These are phyloP conservation scores for Masnerella sp. DNA, from an alignment of 2,888 invertebrate genomes.

Conservation along the genomic window DNA sequence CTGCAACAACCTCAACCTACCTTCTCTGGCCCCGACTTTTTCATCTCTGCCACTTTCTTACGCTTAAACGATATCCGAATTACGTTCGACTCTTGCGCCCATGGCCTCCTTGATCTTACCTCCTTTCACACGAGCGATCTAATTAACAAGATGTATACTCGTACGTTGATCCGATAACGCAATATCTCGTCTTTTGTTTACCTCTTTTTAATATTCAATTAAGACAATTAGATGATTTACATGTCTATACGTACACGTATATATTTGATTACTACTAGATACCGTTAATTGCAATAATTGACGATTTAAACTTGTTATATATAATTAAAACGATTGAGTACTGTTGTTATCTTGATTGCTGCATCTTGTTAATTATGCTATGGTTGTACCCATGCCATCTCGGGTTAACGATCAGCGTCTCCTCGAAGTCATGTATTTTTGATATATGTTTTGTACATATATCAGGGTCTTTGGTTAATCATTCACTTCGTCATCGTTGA, in stretches of 20 bases:
- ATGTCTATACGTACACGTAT: no score
- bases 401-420: constrained; percentile 24
- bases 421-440: constrained; percentile 43
- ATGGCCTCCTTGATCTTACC: background rate
- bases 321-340: no score
- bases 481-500: constrained; percentile 41
- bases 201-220: no score
- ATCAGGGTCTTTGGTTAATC: constrained; percentile 28
- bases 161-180: background rate
- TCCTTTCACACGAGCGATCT: background rate
- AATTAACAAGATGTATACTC: constrained; percentile 18
- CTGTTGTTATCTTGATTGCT: background rate
- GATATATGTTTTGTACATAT: constrained; percentile 52
- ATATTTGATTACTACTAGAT: no score
- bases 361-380: constrained; percentile 17
- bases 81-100: constrained; percentile 7
- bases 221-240: no score
- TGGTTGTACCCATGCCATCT: constrained; percentile 8
- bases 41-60: background rate
- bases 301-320: no score
- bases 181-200: no score
- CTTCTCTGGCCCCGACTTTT: no score
- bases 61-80: constrained; percentile 31
- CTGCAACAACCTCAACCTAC: no score
- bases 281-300: no score